A percentile compares a stretch with the other conserved stretches of the same genome.
Evolutionary conservation across 2,113 vertebrate genomes (phyloP).

Genomic region (Tylochromis polylepis): DNA sequence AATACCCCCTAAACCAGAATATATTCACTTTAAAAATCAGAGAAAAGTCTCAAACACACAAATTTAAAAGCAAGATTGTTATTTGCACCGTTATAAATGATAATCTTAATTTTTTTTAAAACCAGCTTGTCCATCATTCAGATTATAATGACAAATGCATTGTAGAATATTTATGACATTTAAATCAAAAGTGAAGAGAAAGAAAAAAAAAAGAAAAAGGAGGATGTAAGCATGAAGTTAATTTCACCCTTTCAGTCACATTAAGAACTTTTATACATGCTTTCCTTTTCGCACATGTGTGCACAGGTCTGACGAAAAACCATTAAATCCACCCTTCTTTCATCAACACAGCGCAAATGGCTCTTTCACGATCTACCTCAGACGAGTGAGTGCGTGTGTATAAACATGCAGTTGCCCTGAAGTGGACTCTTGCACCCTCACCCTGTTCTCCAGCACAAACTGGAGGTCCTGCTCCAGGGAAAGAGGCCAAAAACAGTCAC

Average conservation of each 20-base stretch:
- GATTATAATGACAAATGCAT: not conserved
- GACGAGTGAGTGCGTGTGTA: not conserved
- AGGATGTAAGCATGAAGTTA: not conserved
- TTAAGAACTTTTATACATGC: not conserved
- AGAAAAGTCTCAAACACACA: not conserved
- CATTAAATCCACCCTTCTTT: not conserved
- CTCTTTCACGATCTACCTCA: not conserved
- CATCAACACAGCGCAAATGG: slow-evolving; percentile 12
- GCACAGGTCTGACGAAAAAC: not conserved
- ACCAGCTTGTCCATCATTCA: not conserved
- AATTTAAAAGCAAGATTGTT: not conserved
- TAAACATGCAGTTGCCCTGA: slow-evolving; percentile 24
- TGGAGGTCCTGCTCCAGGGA: slow-evolving; percentile 49
- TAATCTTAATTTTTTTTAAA: not conserved
- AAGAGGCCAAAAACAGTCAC: slow-evolving; percentile 29
- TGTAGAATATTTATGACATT: not conserved
- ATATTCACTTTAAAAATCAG: not conserved
- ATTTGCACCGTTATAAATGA: not conserved
- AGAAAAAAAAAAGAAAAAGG: not conserved
- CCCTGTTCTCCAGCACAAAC: slow-evolving; percentile 38
- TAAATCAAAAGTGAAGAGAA: no score
- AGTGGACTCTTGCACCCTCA: slow-evolving; percentile 42
- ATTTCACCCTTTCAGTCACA: no score
- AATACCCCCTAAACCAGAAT: accelerated
- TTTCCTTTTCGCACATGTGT: not conserved